Evolutionary conservation across 2,113 vertebrate genomes (phyloP).

Genomic region (Hiodon tergisus): DNA sequence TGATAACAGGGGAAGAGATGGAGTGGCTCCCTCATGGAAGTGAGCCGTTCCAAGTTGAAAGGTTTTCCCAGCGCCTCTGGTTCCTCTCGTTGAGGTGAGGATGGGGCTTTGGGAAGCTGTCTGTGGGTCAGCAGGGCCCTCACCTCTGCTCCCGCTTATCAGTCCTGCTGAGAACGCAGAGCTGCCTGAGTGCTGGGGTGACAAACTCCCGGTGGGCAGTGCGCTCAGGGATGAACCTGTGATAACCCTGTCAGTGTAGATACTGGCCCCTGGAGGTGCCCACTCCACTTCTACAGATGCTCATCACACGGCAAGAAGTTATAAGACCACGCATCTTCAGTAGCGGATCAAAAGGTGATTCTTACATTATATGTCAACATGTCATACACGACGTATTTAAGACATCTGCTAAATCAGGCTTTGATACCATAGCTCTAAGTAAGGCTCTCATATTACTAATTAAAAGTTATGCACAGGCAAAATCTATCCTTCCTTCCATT

Average conservation of each 20-base stretch:
- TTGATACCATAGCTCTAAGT: too few relatives aligned
- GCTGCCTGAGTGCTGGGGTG: neutral
- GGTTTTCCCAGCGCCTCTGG: too few relatives aligned
- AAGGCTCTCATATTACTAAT: too few relatives aligned
- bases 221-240: constrained; percentile 26
- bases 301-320: neutral
- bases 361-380: too few relatives aligned
- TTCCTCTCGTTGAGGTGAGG: neutral
- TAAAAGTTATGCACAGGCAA: too few relatives aligned
- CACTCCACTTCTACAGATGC: constrained; percentile 10
- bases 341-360: too few relatives aligned
- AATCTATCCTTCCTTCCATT: too few relatives aligned
- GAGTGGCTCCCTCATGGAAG: neutral
- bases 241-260: constrained; percentile 32
- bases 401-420: too few relatives aligned
- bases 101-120: neutral
- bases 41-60: neutral
- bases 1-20: neutral
- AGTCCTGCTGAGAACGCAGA: neutral
- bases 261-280: neutral
- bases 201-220: constrained; percentile 17
- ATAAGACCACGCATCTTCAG: constrained; percentile 12
- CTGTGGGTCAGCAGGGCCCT: neutral
- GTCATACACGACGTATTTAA: too few relatives aligned
- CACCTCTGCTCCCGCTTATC: neutral